Evolutionary conservation across 1,140 invertebrate genomes (phyloP).

Genomic region (Temnothorax nylanderi): DNA sequence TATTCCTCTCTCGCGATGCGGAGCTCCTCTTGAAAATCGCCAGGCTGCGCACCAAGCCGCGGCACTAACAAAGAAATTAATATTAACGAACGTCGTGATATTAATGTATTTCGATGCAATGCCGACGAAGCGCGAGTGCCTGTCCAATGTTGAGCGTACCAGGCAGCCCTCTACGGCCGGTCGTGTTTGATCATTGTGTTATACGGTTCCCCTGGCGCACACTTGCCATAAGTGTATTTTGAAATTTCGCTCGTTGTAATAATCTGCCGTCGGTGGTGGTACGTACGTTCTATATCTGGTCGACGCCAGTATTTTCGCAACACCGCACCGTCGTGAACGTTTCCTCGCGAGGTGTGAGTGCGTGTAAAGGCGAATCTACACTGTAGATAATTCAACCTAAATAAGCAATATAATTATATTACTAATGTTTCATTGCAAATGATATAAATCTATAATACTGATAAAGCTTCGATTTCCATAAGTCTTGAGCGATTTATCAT

Average conservation of each 20-base stretch:
- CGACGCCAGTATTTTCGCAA: slow-evolving; percentile 73
- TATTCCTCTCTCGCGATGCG: slow-evolving; percentile 1
- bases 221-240: slow-evolving; percentile 83
- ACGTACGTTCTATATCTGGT: slow-evolving; percentile 56
- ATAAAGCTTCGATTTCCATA: not conserved
- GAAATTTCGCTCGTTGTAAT: slow-evolving; percentile 82
- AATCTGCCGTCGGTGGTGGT: slow-evolving; percentile 77
- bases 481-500: not conserved
- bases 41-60: slow-evolving; percentile 26
- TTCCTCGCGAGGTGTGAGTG: slow-evolving; percentile 67
- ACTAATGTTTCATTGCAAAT: not conserved
- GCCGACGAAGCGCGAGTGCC: slow-evolving; percentile 53
- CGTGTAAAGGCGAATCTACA: slow-evolving; percentile 48
- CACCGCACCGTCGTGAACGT: slow-evolving; percentile 51
- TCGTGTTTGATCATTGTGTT: slow-evolving; percentile 83
- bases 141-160: slow-evolving; percentile 65
- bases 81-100: slow-evolving; percentile 59
- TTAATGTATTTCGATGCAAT: slow-evolving; percentile 71
- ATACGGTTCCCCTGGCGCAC: slow-evolving; percentile 81
- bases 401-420: not conserved
- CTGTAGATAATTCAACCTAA: not conserved
- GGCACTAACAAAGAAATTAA: slow-evolving; percentile 59
- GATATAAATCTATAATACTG: not conserved
- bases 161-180: slow-evolving; percentile 64
- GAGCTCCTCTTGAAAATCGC: slow-evolving; percentile 33